Conservation (phyloP, 1,140 invertebrate genomes). For the Leucophenga varia region DNA sequence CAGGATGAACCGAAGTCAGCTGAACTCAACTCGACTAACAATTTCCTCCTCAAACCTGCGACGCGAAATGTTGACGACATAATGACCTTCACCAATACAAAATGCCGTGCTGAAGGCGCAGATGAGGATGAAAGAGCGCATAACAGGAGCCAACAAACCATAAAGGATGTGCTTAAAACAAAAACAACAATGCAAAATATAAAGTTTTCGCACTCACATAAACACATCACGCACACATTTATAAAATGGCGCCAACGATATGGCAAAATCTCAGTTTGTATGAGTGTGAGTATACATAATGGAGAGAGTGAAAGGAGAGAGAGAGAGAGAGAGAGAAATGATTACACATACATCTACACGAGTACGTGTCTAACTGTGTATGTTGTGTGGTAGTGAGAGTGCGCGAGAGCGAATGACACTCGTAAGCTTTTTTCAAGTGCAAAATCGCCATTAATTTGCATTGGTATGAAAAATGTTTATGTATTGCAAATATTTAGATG, state of each 20-base stretch:
- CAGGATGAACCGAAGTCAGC: constrained; percentile 1
- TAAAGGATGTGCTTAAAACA: constrained; percentile 34
- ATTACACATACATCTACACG: too few species aligned
- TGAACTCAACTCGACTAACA: constrained; percentile 5
- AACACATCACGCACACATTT: constrained; percentile 6
- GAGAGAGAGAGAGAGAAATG: constrained; percentile 4
- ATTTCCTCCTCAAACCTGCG: too few species aligned
- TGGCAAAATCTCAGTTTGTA: constrained; percentile 32
- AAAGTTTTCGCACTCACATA: constrained; percentile 26
- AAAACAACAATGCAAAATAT: background rate
- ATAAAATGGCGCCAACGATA: constrained; percentile 26
- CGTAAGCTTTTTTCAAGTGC: constrained; percentile 36
- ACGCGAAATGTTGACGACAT: constrained; percentile 23
- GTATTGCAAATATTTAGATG: too few species aligned
- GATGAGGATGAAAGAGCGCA: too few species aligned
- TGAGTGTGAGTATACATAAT: too few species aligned
- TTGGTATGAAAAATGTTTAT: constrained; percentile 4
- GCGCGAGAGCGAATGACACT: too few species aligned
- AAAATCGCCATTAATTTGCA: constrained; percentile 36
- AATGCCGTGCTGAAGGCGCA: too few species aligned
- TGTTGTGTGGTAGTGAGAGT: too few species aligned
- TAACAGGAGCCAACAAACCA: constrained; percentile 22
- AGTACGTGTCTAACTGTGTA: too few species aligned
- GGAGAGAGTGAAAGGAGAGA: constrained; percentile 8
- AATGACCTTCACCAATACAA: constrained; percentile 50